Base-by-base conservation (phyloP, 2,113 vertebrate species). In the Oryzias curvinotus region DNA sequence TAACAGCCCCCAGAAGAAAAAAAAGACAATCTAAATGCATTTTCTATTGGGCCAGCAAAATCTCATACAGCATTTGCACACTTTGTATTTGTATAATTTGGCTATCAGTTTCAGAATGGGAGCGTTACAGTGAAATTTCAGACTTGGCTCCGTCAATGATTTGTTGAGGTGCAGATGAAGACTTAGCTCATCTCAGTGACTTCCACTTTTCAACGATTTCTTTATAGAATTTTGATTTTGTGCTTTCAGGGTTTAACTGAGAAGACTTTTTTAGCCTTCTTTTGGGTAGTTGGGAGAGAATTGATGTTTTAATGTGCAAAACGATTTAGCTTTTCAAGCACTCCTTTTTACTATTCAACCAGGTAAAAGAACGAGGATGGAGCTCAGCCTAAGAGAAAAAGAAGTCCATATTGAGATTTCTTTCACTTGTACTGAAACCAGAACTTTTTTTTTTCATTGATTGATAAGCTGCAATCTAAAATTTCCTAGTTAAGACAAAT, bases 91-190 rank as follows among this genome's bases (percentile, higher is more conserved):
- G 19, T 25, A 49, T 58, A 54, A 17, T 28, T 17, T 45, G 54
- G 61, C 65, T 68, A 62, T 58, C 62, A 71, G 81, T 23, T 54
- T 67, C 58, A 61, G 66, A 67, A 55, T 19, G 10, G 42, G 46
- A 73, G 61, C 61, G 47, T 82, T 78, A 86, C 78, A 57, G 67
- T 69, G 52, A 82, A 80, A 83, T 85, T 81, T 75, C 57, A 62
- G 57, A 71, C 64, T 84, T 81, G 87, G 78, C 85, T 77, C 61
- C 44, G 46, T 59, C 16, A 64, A 52, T 61, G 54, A 66, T 58
- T 16, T 61, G 18, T 49, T 63, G 70, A 49, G 23, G 78, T 85
- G 77, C 74, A 72, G n/a, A 36, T 70, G 65, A 62, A 85, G 81
- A 83, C 84, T 85, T 56, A n/a, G 65, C 66, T 87, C 53, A n/a